phyloP scores from a whole-genome alignment of 2,888 invertebrate genomes.

The Ormyrus nitidulus region DNA sequence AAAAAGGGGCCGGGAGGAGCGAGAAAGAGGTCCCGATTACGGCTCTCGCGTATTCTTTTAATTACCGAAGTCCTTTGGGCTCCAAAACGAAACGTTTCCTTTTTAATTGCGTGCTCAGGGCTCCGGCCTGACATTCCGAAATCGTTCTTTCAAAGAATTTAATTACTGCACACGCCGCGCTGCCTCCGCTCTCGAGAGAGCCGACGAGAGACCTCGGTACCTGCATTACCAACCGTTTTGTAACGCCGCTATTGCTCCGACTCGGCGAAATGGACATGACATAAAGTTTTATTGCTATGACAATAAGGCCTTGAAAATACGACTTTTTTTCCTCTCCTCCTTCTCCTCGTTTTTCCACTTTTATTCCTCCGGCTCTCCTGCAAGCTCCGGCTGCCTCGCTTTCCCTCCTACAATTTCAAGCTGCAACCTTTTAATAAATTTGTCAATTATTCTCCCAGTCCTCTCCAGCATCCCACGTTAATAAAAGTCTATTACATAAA shows the following conservation, averaged over 20 bases:
- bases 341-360: too few relatives aligned
- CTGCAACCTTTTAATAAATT: too few relatives aligned
- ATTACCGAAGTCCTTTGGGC: conserved; percentile 69
- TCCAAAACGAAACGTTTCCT: conserved; percentile 72
- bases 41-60: conserved; percentile 71
- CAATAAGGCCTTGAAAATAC: conserved; percentile 19
- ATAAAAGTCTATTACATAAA: too few relatives aligned
- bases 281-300: conserved; percentile 63
- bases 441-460: too few relatives aligned
- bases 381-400: too few relatives aligned
- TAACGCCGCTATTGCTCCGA: conserved; percentile 59
- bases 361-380: too few relatives aligned
- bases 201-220: conserved; percentile 46
- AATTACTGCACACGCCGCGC: conserved; percentile 66
- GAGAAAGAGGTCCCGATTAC: conserved; percentile 64
- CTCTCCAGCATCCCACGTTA: too few relatives aligned
- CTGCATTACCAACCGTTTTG: conserved; percentile 61
- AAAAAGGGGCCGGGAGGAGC: conserved; percentile 6
- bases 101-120: conserved; percentile 72
- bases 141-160: conserved; percentile 74
- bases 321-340: neutral
- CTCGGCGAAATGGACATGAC: conserved; percentile 62
- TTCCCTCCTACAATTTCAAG: too few relatives aligned
- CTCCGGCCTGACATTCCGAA: conserved; percentile 71
- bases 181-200: conserved; percentile 17